Evolutionary conservation across 2,113 vertebrate species (phyloP), one percentile per base, ranked within the genome.

Genomic region (Alaudala cheleensis): DNA sequence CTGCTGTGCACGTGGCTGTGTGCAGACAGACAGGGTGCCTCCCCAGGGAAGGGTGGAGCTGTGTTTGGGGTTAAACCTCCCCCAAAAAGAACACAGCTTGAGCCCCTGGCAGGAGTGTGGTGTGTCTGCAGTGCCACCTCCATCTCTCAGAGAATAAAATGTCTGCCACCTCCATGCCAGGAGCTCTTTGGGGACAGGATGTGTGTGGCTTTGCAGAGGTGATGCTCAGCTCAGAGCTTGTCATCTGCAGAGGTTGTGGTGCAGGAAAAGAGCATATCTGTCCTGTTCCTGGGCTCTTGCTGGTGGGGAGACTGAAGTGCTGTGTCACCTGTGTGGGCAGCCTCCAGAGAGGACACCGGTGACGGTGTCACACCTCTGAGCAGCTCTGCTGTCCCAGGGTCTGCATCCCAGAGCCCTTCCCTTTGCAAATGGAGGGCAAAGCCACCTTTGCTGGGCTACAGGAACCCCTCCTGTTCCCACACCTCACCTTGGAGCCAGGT

Each of bases 1-100:
- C n/a, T n/a, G n/a, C n/a, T 26, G 5, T 7, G 61, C n/a, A 12
- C 0, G 0, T 34, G 47, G 66, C 51, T 80, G 33, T 9, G 39
- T 44, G 6, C 26, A 12, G 29, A n/a, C n/a, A n/a, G n/a, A 54
- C 42, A 42, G 61, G 25, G 24, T 3, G n/a, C 23, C 23, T 47
- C 7, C 42, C 23, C 28, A 6, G 14, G 2, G 17, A 2, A 6
- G 23, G 33, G 25, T 21, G 26, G 65, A 91, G 53, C 66, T 37
- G 54, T 25, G 18, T 26, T 91, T 67, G 34, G 37, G 49, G 10
- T 40, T 39, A 15, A 50, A 58, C 39, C 23, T 7, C 5, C 22
- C 25, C 5, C 6, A 56, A 22, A n/a, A 65, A 50, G 15, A n/a
- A 2, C 17, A 21, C 31, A 78, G 26, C 12, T 1, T 33, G 56